Percentiles rank a stretch among this genome's conserved stretches.
Evolutionary conservation across 1,140 invertebrate species (phyloP).

Genomic region (Drosophila miranda): DNA sequence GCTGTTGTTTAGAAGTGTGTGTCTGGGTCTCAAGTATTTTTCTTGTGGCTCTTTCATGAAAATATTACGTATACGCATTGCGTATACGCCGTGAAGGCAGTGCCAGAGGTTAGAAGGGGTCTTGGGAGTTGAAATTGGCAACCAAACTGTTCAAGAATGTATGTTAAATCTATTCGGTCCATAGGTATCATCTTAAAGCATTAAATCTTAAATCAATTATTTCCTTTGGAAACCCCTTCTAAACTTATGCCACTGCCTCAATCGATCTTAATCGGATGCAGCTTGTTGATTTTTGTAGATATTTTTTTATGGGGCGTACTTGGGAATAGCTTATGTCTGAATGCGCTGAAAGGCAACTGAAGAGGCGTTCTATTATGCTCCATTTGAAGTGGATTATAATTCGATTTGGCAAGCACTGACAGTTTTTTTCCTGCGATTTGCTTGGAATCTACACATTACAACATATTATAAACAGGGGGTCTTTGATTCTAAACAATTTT

Average conservation of each 20-base stretch:
- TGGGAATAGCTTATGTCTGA: constrained; percentile 34
- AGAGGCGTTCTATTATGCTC: constrained; percentile 28
- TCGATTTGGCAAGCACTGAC: constrained; percentile 55
- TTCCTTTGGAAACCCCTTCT: too few relatives aligned
- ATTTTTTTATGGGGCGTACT: constrained; percentile 51
- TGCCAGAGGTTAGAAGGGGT: background rate
- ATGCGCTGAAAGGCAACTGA: constrained; percentile 60
- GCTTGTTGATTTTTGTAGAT: constrained; percentile 39
- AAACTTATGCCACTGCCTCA: background rate
- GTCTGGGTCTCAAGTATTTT: constrained; percentile 55
- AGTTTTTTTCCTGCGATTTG: constrained; percentile 10
- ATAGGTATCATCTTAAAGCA: too few relatives aligned
- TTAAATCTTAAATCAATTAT: too few relatives aligned
- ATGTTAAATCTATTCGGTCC: background rate
- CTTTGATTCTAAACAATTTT: constrained; percentile 14
- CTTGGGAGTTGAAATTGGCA: background rate
- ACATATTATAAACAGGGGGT: constrained; percentile 3
- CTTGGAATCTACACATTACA: constrained; percentile 33
- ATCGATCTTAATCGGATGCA: constrained; percentile 41
- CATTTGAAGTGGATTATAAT: constrained; percentile 54
- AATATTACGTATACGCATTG: constrained; percentile 67
- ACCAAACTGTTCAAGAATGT: background rate
- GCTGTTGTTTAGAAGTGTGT: constrained; percentile 49
- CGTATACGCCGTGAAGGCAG: constrained; percentile 23
- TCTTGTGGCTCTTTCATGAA: constrained; percentile 10